Evolutionary conservation across 2,113 vertebrate species (phyloP), one percentile per base, ranked within the genome.

Genomic region (Pollimyrus isidori): DNA sequence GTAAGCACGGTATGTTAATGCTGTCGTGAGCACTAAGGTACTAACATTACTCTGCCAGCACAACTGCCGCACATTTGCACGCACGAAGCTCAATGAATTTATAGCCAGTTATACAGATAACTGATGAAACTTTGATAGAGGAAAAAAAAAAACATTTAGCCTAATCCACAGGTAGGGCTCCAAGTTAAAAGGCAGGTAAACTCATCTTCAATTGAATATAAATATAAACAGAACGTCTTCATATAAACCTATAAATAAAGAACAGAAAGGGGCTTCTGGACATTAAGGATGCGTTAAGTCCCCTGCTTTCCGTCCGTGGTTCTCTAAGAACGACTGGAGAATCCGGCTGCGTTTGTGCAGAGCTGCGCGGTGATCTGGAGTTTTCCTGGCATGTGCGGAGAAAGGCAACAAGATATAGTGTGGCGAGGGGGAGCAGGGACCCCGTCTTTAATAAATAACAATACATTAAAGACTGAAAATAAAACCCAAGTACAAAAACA

Each of bases 391-490:
- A 26, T 10, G 21, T 86, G 45, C 3, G 76, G 87, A 87, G 73
- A 88, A 91, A 56, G 26, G 10, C 87, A 87, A 87, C 69, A 15
- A 85, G 30, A 13, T 56, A 89, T 48, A 73, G 52, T 88, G 89
- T 82, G 73, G 89, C 76, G 91, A 92, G 91, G 91, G 88, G 91
- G 87, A 92, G 89, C 90, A 82, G 91, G 87, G 65, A 69, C 87
- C 87, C 86, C 87, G 86, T 90, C 84, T 93, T 93, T 92, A 93
- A 93, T 93, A 93, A 93, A 93, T 93, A 92, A 92, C 87, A 86
- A 89, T 92, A 92, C 89, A 91, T 90, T 86, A 88, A 86, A 65
- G 45, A 91, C 91, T 92, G 90, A 89, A 90, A 90, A 91, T 53
- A 52, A 86, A 90, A 89, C 35, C 30, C 19, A 87, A 87, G 73